These are phyloP conservation scores for Atherinomorus stipes DNA, from an alignment of 2,113 vertebrate genomes.

Conservation along the genomic window DNA sequence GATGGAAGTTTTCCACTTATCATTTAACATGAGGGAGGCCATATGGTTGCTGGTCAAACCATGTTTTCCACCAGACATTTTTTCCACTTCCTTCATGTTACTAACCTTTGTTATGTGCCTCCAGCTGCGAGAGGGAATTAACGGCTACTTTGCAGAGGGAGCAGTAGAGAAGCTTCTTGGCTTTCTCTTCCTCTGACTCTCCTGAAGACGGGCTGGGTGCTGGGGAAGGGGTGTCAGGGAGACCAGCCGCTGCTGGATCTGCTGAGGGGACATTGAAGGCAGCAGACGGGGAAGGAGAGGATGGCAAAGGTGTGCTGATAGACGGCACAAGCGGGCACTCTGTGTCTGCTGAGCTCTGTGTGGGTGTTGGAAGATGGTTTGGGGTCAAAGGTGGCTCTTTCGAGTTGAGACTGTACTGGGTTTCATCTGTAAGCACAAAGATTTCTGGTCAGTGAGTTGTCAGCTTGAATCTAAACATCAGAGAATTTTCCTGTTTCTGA, in stretches of 20 bases:
- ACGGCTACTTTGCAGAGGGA: constrained; percentile 94
- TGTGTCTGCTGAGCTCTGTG: constrained; percentile 53
- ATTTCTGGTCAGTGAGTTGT: constrained; percentile 23
- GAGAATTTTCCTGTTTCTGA: background rate
- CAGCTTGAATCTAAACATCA: background rate
- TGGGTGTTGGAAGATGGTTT: constrained; percentile 44
- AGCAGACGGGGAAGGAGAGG: constrained; percentile 59
- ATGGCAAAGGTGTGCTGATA: constrained; percentile 60
- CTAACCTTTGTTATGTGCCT: constrained; percentile 94
- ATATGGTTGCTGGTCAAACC: background rate
- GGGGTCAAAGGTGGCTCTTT: constrained; percentile 60
- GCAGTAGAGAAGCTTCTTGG: constrained; percentile 92
- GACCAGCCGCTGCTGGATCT: constrained; percentile 49
- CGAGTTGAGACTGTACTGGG: constrained; percentile 46
- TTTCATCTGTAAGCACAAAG: constrained; percentile 68
- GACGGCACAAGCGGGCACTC: constrained; percentile 60
- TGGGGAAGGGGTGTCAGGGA: constrained; percentile 68
- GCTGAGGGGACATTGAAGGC: constrained; percentile 38
- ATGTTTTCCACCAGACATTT: constrained; percentile 1
- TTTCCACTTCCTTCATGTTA: constrained; percentile 33
- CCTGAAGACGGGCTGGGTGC: constrained; percentile 66
- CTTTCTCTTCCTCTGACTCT: constrained; percentile 90
- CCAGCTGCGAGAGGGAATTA: constrained; percentile 93
- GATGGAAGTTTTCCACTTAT: background rate
- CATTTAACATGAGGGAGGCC: background rate